These are phyloP conservation scores for Cantharis lateralis DNA, from an alignment of 2,888 invertebrate genomes.

Conservation along the genomic window DNA sequence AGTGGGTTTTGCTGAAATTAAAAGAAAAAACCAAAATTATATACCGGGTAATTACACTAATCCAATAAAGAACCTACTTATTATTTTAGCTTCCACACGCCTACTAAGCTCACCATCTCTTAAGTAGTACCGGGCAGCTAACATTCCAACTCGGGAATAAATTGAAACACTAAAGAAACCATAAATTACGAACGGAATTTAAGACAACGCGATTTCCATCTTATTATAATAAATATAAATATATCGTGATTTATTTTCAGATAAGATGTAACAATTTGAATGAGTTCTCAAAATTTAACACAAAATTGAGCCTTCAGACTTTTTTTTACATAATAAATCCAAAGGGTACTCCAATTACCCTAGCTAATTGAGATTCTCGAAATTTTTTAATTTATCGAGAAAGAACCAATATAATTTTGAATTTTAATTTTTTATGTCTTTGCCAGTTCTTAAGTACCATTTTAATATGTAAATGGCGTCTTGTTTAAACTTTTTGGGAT, in stretches of 20 bases:
- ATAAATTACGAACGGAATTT: constrained; percentile 54
- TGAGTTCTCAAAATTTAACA: background rate
- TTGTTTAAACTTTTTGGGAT: background rate
- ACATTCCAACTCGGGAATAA: constrained; percentile 43
- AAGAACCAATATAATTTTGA: background rate
- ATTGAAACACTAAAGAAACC: constrained; percentile 54
- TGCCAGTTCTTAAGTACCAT: background rate
- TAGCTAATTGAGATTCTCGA: background rate
- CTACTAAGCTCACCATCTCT: constrained; percentile 40
- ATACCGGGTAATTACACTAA: constrained; percentile 50
- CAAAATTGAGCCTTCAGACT: background rate
- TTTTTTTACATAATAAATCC: background rate
- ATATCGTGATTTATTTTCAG: constrained; percentile 14
- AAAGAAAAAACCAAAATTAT: background rate
- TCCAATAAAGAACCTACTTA: constrained; percentile 51
- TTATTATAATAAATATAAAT: constrained; percentile 51
- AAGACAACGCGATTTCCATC: constrained; percentile 51
- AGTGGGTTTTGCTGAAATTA: background rate
- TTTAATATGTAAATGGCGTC: background rate
- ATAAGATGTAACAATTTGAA: background rate
- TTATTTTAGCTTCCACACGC: constrained; percentile 54
- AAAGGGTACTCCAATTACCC: background rate
- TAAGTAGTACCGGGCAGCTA: constrained; percentile 26
- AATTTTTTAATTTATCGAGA: background rate
- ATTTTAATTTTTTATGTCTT: background rate